Evolutionary conservation across 2,113 vertebrate genomes (phyloP).

Genomic region (Raphicerus campestris): DNA sequence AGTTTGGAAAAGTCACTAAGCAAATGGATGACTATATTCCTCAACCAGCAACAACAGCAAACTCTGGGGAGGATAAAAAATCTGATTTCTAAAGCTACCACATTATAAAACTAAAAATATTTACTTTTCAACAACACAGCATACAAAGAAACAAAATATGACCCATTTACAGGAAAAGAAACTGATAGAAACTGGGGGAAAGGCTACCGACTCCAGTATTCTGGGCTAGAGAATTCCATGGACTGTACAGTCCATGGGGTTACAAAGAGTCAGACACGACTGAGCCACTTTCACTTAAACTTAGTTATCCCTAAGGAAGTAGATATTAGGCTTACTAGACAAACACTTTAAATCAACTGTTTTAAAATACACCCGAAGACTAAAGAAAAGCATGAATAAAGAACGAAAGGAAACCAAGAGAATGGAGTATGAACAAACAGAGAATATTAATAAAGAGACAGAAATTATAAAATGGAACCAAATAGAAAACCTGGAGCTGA

Average conservation of each 20-base stretch:
- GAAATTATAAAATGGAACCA: neutral
- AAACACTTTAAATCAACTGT: neutral
- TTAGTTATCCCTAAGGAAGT: neutral
- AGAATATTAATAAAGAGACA: neutral
- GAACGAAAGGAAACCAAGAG: neutral
- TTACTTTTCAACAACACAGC: neutral
- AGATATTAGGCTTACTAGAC: neutral
- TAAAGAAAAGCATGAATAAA: neutral
- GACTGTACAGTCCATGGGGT: neutral
- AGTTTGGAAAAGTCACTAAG: neutral
- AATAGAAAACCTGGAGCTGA: neutral
- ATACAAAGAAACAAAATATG: neutral
- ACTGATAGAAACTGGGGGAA: neutral
- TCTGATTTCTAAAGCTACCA: neutral
- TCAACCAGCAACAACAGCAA: neutral
- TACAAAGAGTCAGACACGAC: neutral
- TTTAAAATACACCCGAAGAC: neutral
- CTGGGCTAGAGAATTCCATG: neutral
- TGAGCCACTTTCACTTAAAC: neutral
- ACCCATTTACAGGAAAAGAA: neutral
- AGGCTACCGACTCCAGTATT: neutral
- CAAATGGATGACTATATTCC: neutral
- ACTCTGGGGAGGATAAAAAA: neutral
- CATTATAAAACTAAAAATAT: neutral
- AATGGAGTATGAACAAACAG: neutral